Conservation (phyloP, 2,113 vertebrate genomes). For the Aplodontia rufa region DNA sequence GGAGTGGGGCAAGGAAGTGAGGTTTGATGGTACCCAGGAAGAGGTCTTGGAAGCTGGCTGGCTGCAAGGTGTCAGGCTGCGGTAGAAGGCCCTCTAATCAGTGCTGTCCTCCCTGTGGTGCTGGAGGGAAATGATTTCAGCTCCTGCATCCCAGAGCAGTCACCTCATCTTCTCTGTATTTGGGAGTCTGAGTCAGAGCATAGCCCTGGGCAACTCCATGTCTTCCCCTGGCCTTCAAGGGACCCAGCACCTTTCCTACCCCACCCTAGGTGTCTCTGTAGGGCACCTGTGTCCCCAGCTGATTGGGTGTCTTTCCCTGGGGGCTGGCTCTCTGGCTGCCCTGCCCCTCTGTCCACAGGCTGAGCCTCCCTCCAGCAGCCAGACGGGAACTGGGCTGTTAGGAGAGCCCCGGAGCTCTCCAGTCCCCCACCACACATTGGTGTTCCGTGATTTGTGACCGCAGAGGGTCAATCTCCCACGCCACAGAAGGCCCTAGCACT, state of each 20-base stretch:
- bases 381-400: too few species aligned
- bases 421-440: background rate
- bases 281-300: background rate
- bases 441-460: background rate
- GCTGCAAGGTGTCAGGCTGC: background rate
- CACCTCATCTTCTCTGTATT: too few species aligned
- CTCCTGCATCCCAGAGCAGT: background rate
- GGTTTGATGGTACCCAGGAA: background rate
- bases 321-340: background rate
- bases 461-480: background rate
- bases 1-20: background rate
- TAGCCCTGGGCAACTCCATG: rapidly evolving
- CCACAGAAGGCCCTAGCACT: too few species aligned
- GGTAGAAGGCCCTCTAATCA: background rate
- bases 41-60: background rate
- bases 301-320: too few species aligned
- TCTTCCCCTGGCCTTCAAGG: background rate
- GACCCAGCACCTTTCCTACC: background rate
- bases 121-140: background rate
- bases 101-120: background rate
- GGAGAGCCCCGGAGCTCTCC: background rate
- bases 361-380: background rate
- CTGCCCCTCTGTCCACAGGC: background rate
- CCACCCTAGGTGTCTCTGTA: rapidly evolving
- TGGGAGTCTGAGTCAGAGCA: background rate